Evolutionary conservation across 2,888 invertebrate species (phyloP), one percentile per base, ranked within the genome.

Genomic region (Paralinhomoeus sp.): DNA sequence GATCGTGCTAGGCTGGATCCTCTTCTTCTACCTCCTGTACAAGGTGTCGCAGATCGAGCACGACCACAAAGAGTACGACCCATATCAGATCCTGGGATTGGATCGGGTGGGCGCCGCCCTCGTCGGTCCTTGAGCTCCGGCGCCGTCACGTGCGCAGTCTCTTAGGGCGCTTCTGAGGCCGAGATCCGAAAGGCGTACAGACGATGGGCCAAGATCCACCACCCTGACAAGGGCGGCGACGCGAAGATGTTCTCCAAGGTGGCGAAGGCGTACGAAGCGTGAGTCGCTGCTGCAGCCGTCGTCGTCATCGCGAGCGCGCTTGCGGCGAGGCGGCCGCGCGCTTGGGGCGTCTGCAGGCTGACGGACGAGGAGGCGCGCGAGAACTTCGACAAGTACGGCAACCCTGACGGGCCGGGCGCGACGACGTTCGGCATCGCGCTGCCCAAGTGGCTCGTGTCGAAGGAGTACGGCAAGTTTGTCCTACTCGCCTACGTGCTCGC

Each of bases 391-490:
- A 83, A 83, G 63, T 89, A 91, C 73, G 97, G 97, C 22, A 97
- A 99, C 71, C 97, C 97, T 1, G 97, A 99, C 72, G 97, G 97
- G 2, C 97, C 97, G 0, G 91, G 89, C 50, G 68, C 89, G 23
- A 93, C 89, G 76, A 85, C 84, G 56, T 97, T 99, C 73, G 97
- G 97, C 46, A 99, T 99, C 62, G 97, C 97, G 9, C 65, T 99
- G 43, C 97, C 97, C 7, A 91, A 93, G 44, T 99, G 97, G 97
- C 89, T 99, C 64, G 89, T 99, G 13, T 91, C 93, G 62, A 89
- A 93, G 64, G 87, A 97, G 66, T 97, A 99, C 64, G 91, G 91
- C 53, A 77, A 93, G 23, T 91, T 87, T 87, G 67, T 89, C 7
- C 71, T 91, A 41, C 87, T 87, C 3, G 71, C 87, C 1, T 91